phyloP scores from a whole-genome alignment of 2,797 vertebrate genomes.

The Channa striata region DNA sequence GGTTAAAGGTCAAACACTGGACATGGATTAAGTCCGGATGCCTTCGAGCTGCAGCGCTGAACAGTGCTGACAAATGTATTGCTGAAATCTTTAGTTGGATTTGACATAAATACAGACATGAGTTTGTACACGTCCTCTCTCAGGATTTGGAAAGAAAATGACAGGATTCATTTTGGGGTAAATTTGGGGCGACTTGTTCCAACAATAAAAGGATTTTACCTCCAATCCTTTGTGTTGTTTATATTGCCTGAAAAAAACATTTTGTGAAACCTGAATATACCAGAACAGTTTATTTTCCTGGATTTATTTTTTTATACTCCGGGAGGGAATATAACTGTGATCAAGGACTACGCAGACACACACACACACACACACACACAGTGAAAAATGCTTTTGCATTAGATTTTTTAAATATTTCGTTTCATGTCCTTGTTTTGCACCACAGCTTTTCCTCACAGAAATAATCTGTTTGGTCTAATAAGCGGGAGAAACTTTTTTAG shows the following conservation, averaged over 20 bases:
- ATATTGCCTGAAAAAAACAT: background rate
- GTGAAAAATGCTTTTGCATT: background rate
- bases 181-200: background rate
- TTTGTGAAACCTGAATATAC: background rate
- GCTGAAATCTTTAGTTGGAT: conserved; percentile 2
- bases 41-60: background rate
- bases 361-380: background rate
- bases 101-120: background rate
- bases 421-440: background rate
- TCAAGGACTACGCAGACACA: background rate
- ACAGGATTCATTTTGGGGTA: background rate
- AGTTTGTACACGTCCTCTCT: background rate
- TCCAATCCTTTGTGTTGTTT: background rate
- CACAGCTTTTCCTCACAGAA: background rate
- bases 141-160: background rate
- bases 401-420: background rate
- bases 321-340: background rate
- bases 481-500: conserved; percentile 32
- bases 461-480: conserved; percentile 17
- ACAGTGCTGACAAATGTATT: conserved; percentile 3
- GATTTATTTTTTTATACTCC: background rate
- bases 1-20: conserved; percentile 18
- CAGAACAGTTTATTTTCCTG: background rate
- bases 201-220: background rate
- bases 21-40: conserved; percentile 12